Evolutionary conservation across 2,797 vertebrate genomes (phyloP).

Genomic region (Acanthopagrus latus): DNA sequence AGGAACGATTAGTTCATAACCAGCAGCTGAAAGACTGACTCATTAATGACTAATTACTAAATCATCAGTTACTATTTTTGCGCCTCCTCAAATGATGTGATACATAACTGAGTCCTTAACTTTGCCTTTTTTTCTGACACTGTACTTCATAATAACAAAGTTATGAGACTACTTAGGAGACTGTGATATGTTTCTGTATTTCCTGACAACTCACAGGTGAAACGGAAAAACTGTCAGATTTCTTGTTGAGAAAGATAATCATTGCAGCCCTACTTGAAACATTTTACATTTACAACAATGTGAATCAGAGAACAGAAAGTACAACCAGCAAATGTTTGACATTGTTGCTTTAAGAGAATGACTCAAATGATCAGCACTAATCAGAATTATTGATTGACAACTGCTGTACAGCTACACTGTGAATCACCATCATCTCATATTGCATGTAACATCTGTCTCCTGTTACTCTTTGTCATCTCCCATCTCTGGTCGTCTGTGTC

Average conservation of each 20-base stretch:
- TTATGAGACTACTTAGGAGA: background rate
- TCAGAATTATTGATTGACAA: conserved; percentile 27
- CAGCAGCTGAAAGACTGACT: no score
- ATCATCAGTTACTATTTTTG: no score
- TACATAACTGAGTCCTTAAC: no score
- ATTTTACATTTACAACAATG: background rate
- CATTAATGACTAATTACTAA: no score
- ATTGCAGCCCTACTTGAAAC: background rate
- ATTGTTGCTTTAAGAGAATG: conserved; percentile 11
- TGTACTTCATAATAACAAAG: no score
- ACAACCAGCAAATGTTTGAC: background rate
- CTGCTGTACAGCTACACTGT: conserved; percentile 15
- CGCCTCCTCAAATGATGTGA: no score
- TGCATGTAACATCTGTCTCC: conserved; percentile 67
- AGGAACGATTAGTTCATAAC: no score
- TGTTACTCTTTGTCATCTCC: conserved; percentile 72
- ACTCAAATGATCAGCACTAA: background rate
- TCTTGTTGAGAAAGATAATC: background rate
- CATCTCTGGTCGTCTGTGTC: conserved; percentile 60
- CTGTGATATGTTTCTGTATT: background rate
- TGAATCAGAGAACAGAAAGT: conserved; percentile 1
- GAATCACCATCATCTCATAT: conserved; percentile 56
- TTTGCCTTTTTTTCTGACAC: no score
- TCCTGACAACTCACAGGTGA: background rate
- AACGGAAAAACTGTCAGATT: background rate